These are phyloP conservation scores for Tenthredo notha DNA, from an alignment of 2,888 invertebrate genomes.

Conservation along the genomic window DNA sequence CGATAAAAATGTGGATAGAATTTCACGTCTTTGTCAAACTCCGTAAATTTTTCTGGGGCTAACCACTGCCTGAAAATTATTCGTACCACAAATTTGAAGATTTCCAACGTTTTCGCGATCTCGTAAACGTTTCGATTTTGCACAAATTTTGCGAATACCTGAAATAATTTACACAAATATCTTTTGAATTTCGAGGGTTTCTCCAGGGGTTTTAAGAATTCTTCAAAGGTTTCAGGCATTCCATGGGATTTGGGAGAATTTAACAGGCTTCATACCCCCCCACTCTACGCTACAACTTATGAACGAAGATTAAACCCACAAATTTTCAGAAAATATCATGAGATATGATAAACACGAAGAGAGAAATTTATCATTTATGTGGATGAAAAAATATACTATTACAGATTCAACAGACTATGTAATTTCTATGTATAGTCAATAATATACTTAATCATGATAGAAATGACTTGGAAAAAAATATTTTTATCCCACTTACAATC, in stretches of 20 bases:
- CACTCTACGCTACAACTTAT: neutral
- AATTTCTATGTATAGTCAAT: too few relatives aligned
- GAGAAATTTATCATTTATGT: too few relatives aligned
- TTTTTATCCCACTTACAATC: neutral
- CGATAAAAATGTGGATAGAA: neutral
- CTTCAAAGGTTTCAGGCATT: neutral
- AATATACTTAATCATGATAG: neutral
- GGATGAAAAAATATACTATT: neutral
- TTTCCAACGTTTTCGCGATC: neutral
- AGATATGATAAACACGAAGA: neutral
- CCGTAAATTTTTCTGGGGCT: too few relatives aligned
- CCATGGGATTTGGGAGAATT: neutral
- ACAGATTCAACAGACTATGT: neutral
- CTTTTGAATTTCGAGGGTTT: neutral
- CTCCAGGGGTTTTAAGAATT: neutral
- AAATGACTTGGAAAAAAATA: neutral
- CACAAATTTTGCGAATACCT: neutral
- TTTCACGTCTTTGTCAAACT: neutral
- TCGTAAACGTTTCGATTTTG: neutral
- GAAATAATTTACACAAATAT: neutral
- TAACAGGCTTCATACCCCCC: neutral
- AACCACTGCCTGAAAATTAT: neutral
- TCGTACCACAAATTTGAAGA: neutral
- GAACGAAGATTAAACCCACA: neutral
- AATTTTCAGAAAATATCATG: neutral